phyloP scores from a whole-genome alignment of 2,797 vertebrate species.

The Chrosomus eos region DNA sequence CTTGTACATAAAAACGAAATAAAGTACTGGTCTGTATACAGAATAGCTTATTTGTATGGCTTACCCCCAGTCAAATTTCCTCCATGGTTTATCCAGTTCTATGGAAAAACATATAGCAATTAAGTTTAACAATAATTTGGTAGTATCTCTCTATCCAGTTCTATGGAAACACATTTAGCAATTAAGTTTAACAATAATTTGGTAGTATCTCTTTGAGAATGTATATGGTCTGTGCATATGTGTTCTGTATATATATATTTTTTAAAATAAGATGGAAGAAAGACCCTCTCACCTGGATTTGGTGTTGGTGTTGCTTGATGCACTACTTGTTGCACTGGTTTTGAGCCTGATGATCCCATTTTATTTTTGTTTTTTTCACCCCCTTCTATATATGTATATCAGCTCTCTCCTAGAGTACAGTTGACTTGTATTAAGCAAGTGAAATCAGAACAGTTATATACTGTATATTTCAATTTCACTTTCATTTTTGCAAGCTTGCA shows the following conservation, averaged over 20 bases:
- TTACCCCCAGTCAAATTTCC: slow-evolving; percentile 32
- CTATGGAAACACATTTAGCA: background rate
- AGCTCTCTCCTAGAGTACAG: background rate
- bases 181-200: too few species aligned
- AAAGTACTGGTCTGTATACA: background rate
- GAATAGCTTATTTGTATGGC: background rate
- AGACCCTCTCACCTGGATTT: too few species aligned
- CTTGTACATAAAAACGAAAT: too few species aligned
- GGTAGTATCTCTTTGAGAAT: background rate
- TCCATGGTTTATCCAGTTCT: slow-evolving; percentile 24
- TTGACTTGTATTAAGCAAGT: background rate
- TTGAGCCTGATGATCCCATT: background rate
- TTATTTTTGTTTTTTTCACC: background rate
- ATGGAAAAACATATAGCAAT: background rate
- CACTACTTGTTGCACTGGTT: too few species aligned
- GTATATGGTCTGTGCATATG: too few species aligned
- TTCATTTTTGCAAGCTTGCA: background rate
- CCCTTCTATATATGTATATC: background rate
- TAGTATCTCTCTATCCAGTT: too few species aligned
- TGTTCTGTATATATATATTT: too few species aligned
- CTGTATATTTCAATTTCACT: background rate
- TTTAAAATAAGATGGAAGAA: too few species aligned
- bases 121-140: too few species aligned
- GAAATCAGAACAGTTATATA: background rate
- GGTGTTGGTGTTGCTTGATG: too few species aligned